Conservation (phyloP, 2,797 vertebrate species). For the Thaleichthys pacificus region DNA sequence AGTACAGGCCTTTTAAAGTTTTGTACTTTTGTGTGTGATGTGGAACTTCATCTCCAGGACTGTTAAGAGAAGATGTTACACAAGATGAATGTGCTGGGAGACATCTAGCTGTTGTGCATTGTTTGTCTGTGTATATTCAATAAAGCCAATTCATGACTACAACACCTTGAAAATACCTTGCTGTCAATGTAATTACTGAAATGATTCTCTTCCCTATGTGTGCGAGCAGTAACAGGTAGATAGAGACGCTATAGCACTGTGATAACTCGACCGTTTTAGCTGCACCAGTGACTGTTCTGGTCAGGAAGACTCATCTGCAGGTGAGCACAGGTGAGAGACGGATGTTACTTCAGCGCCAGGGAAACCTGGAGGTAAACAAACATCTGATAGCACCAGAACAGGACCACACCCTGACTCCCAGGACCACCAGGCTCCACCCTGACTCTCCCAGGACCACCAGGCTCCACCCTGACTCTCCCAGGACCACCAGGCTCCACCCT, state of each 20-base stretch:
- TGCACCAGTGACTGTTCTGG: background rate
- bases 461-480: background rate
- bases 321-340: too few relatives aligned
- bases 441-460: background rate
- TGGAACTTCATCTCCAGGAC: slow-evolving; percentile 60
- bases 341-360: background rate
- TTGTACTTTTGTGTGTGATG: slow-evolving; percentile 66
- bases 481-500: too few relatives aligned
- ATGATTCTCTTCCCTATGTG: background rate
- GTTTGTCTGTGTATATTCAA: slow-evolving; percentile 78
- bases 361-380: slow-evolving; percentile 2
- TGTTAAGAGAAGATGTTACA: slow-evolving; percentile 47
- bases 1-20: slow-evolving; percentile 59
- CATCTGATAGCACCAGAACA: background rate
- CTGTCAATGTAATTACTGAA: background rate
- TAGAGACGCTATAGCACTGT: too few relatives aligned
- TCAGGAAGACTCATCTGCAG: too few relatives aligned
- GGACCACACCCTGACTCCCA: background rate
- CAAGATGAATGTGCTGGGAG: slow-evolving; percentile 57
- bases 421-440: too few relatives aligned
- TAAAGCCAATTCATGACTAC: slow-evolving; percentile 72
- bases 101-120: slow-evolving; percentile 73
- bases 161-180: slow-evolving; percentile 1
- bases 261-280: too few relatives aligned
- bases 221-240: background rate